Conservation (phyloP, 2,888 invertebrate genomes). For the Leptura quadrifasciata region DNA sequence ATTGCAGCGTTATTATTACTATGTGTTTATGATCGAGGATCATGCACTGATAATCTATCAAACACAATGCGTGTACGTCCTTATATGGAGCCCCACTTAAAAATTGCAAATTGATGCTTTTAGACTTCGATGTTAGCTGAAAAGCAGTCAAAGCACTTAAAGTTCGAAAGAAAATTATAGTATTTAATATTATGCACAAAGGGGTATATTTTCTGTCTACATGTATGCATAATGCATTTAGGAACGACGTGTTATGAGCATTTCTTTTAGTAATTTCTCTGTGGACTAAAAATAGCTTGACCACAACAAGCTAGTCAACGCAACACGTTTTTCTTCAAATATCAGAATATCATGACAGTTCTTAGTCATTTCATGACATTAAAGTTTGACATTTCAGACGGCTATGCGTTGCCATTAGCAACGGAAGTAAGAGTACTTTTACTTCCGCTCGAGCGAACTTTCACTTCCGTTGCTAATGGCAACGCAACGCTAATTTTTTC, state of each 20-base stretch:
- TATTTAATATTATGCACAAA: conserved; percentile 31
- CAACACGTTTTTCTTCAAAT: too few relatives aligned
- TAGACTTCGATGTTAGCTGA: conserved; percentile 30
- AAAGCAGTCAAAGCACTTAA: conserved; percentile 35
- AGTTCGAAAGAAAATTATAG: conserved; percentile 23
- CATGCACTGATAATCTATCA: conserved; percentile 33
- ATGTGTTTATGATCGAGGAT: conserved; percentile 27
- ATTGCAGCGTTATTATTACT: conserved; percentile 43
- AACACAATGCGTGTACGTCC: conserved; percentile 8
- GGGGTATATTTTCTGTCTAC: conserved; percentile 25
- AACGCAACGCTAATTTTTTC: too few relatives aligned
- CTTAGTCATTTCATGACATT: too few relatives aligned
- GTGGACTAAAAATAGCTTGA: neutral
- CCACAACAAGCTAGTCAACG: too few relatives aligned
- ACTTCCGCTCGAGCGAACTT: too few relatives aligned
- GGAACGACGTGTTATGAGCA: neutral
- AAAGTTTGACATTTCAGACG: too few relatives aligned
- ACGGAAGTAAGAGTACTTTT: too few relatives aligned
- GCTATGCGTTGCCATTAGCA: too few relatives aligned
- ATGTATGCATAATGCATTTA: conserved; percentile 12
- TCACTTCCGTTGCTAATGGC: too few relatives aligned
- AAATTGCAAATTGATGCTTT: conserved; percentile 43
- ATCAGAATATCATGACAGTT: too few relatives aligned
- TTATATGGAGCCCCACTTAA: conserved; percentile 29
- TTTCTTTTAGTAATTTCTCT: neutral